A percentile compares a stretch with the other conserved stretches of the same genome.
These are phyloP conservation scores for Dendrolimus pini DNA, from an alignment of 2,888 invertebrate genomes.

Conservation along the genomic window DNA sequence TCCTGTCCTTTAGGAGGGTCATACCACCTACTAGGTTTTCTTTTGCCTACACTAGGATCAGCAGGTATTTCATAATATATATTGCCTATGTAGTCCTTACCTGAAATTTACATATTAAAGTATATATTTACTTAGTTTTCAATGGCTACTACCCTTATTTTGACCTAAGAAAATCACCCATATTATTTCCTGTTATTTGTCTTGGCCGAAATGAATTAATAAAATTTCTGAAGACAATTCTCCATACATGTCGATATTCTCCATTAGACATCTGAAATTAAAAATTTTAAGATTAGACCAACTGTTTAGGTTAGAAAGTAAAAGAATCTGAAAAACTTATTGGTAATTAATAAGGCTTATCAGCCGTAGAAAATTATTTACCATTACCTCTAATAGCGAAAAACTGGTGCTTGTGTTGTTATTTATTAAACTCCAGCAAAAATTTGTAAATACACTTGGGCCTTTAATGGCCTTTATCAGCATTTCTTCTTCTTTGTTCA, in stretches of 20 bases:
- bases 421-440: no score
- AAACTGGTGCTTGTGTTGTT: no score
- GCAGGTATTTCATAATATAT: constrained; percentile 87
- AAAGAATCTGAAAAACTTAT: no score
- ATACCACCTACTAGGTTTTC: constrained; percentile 83
- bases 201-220: constrained; percentile 76
- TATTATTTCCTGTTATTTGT: constrained; percentile 46
- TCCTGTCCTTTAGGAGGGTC: constrained; percentile 79
- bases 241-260: constrained; percentile 45
- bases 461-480: no score
- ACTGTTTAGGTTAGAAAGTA: no score
- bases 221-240: constrained; percentile 77
- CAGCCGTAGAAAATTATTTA: no score
- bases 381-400: no score
- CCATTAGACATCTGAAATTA: constrained; percentile 52
- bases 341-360: no score
- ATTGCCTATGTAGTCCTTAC: constrained; percentile 89
- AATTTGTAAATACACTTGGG: no score
- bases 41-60: constrained; percentile 79
- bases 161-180: constrained; percentile 33
- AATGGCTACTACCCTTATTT: no score
- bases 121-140: constrained; percentile 26
- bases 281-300: no score
- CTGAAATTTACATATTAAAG: constrained; percentile 39
- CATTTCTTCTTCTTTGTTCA: no score